A percentile compares a stretch with the other conserved stretches of the same genome.
Evolutionary conservation across 2,888 invertebrate genomes (phyloP).

Genomic region (Amphimallon solstitiale): DNA sequence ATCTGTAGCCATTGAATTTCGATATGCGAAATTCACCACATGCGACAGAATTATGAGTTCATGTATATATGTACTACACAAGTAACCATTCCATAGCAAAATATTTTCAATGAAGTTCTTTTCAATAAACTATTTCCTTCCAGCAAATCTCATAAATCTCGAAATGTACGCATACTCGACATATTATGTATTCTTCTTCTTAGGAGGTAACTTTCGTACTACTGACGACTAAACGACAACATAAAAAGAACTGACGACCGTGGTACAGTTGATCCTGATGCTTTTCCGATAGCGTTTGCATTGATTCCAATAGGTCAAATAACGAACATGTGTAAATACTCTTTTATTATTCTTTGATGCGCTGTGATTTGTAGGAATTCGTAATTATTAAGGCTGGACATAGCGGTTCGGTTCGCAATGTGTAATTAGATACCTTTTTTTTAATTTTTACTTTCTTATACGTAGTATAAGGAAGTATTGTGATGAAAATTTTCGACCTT

Average conservation of each 20-base stretch:
- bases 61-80: too few species aligned
- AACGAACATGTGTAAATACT: neutral
- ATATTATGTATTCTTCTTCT: neutral
- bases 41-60: too few species aligned
- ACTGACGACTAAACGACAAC: neutral
- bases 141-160: neutral
- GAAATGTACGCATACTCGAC: neutral
- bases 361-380: neutral
- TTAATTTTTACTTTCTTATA: too few species aligned
- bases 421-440: too few species aligned
- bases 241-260: neutral
- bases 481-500: too few species aligned
- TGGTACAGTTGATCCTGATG: neutral
- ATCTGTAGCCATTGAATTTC: too few species aligned
- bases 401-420: too few species aligned
- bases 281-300: neutral
- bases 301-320: neutral
- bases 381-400: too few species aligned
- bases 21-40: too few species aligned
- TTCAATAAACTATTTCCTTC: neutral
- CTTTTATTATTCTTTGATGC: neutral
- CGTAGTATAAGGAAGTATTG: too few species aligned
- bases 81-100: neutral
- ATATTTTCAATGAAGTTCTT: neutral
- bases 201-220: neutral